Evolutionary conservation across 2,888 invertebrate genomes (phyloP), one percentile per base, ranked within the genome.

Genomic region (Danaus chrysippus): DNA sequence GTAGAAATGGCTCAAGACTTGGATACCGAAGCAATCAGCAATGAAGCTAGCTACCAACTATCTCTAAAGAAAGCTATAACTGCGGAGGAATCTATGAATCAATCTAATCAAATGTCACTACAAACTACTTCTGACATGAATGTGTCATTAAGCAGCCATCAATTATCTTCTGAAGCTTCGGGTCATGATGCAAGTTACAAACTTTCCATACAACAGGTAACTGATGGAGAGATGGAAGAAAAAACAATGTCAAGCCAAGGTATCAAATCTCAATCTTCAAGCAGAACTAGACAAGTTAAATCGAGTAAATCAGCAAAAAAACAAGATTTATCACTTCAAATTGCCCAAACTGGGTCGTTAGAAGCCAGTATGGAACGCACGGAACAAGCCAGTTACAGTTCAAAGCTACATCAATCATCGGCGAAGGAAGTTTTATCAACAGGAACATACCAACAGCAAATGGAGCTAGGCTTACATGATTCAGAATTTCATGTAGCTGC

Each of bases 301-400:
- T 17, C 17, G 11, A 49, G n/a, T n/a, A 17, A 42, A 17, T 10
- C 54, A 52, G 11, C 54, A 57, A 15, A 41, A 56, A 44, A n/a
- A 54, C 3, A 9, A 61, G 49, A 56, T 46, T 17, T 3, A 49
- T 17, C 17, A 9, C 17, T 49, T 0, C 10, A 49, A 17, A 17
- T 10, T 10, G 17, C 10, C 17, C 49, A 17, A 17, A 10, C 49
- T 49, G 49, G 10, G 10, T 49, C 49, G 10, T 49, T 17, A 17
- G 49, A 9, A 49, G 15, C 15, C 11, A 17, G 17, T 10, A 10
- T 17, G 15, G 17, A 11, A 49, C 2, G 17, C 15, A 17, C n/a
- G 17, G 10, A 49, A 17, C 10, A 17, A 17, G 17, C 17, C 1
- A 43, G 43, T 11, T 43, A 11, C 43, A 43, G 3, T n/a, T 43